Conservation (phyloP, 1,140 invertebrate genomes). For the Heterodera carotae region DNA sequence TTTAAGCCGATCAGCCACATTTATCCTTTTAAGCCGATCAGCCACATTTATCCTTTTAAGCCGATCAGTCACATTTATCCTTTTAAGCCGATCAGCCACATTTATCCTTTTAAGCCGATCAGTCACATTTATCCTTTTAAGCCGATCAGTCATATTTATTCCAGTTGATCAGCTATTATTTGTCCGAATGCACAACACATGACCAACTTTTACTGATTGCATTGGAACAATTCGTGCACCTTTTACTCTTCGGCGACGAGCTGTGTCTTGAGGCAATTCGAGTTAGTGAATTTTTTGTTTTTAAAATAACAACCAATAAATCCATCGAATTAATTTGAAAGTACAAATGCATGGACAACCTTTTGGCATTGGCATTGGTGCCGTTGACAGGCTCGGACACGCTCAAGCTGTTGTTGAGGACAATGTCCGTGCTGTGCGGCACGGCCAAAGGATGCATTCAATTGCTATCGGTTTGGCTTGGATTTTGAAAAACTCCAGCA, state of each 20-base stretch:
- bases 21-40: too few species aligned
- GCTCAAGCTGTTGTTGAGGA: constrained; percentile 32
- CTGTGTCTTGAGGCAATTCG: constrained; percentile 42
- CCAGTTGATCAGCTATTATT: constrained; percentile 38
- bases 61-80: too few species aligned
- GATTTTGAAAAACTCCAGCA: background rate
- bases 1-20: too few species aligned
- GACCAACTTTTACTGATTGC: constrained; percentile 33
- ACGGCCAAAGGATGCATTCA: constrained; percentile 38
- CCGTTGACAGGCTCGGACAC: constrained; percentile 24
- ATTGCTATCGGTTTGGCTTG: constrained; percentile 33
- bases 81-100: too few species aligned
- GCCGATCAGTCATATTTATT: constrained; percentile 21
- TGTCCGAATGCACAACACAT: constrained; percentile 32
- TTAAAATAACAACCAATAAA: too few species aligned
- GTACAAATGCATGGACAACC: constrained; percentile 32
- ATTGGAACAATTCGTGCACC: constrained; percentile 37
- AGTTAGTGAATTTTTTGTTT: constrained; percentile 20
- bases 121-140: too few species aligned
- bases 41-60: too few species aligned
- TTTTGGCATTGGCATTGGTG: constrained; percentile 31
- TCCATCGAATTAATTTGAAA: background rate
- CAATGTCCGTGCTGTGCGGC: constrained; percentile 39
- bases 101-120: too few species aligned
- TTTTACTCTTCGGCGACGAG: constrained; percentile 42